Conservation (phyloP, 1,140 invertebrate species). For the Pseudoatta argentina region DNA sequence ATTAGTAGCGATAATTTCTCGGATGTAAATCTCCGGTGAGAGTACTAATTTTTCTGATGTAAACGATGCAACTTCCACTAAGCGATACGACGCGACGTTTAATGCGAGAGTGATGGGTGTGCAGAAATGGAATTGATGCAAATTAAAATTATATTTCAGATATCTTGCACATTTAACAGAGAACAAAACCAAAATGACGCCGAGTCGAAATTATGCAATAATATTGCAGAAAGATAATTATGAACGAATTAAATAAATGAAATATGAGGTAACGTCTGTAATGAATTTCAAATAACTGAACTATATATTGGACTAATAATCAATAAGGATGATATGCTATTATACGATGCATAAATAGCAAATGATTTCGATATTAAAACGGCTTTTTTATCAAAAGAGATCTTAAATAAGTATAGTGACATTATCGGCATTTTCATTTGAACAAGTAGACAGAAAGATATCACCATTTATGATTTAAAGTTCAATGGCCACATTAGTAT, state of each 20-base stretch:
- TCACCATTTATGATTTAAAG: constrained; percentile 24
- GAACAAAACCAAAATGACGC: constrained; percentile 48
- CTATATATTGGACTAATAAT: constrained; percentile 44
- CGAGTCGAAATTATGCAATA: constrained; percentile 49
- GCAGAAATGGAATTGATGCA: constrained; percentile 54
- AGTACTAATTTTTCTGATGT: constrained; percentile 28
- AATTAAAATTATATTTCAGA: constrained; percentile 62
- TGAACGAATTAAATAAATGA: constrained; percentile 62
- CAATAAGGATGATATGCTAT: constrained; percentile 23
- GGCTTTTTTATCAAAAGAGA: not conserved
- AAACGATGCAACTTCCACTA: constrained; percentile 15
- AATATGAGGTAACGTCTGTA: constrained; percentile 51
- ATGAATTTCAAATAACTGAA: constrained; percentile 59
- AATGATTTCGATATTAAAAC: constrained; percentile 25
- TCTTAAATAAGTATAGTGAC: not conserved
- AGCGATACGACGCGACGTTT: not conserved
- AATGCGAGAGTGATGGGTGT: constrained; percentile 29
- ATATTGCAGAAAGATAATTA: constrained; percentile 63
- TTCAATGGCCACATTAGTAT: constrained; percentile 16
- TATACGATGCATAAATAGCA: constrained; percentile 10
- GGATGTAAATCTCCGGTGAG: constrained; percentile 5
- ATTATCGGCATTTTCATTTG: not conserved
- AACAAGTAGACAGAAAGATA: not conserved
- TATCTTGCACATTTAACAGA: constrained; percentile 59
- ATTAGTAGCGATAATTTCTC: constrained; percentile 30